phyloP scores from a whole-genome alignment of 2,797 vertebrate genomes.

The Betta splendens region DNA sequence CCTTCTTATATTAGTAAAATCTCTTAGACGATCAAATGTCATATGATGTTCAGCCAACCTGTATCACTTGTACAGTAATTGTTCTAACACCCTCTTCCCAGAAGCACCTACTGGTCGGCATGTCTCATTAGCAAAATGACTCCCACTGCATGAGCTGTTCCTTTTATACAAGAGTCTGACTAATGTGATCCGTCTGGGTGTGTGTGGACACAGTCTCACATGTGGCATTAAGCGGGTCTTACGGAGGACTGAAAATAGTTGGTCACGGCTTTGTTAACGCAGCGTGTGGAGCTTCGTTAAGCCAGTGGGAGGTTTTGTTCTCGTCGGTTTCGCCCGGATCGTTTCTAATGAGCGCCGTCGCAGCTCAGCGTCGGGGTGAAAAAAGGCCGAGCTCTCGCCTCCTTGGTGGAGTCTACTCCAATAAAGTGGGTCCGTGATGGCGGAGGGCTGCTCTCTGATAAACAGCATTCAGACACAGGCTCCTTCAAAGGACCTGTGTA shows the following conservation, averaged over 20 bases:
- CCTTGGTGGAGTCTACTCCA: neutral
- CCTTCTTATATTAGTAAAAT: neutral
- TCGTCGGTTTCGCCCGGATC: conserved; percentile 18
- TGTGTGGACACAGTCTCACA: conserved; percentile 4
- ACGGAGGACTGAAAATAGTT: conserved; percentile 26
- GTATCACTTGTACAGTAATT: neutral
- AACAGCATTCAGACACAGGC: neutral
- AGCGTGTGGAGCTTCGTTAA: conserved; percentile 35
- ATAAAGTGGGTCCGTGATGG: neutral
- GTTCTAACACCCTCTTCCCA: neutral
- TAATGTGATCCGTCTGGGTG: conserved; percentile 14
- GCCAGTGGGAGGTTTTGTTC: conserved; percentile 50
- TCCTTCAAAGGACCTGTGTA: conserved; percentile 39
- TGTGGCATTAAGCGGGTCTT: conserved; percentile 15
- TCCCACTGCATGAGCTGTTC: conserved; percentile 18
- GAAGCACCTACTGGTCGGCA: conserved; percentile 2
- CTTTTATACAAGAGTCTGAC: conserved; percentile 22
- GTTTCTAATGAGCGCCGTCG: conserved; percentile 41
- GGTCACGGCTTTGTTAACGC: conserved; percentile 17
- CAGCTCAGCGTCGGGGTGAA: conserved; percentile 19
- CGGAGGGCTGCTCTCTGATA: neutral
- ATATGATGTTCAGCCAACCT: neutral
- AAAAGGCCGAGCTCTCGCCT: conserved; percentile 8
- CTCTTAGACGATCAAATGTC: neutral
- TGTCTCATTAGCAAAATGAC: conserved; percentile 15